Base-by-base conservation (phyloP, 2,888 invertebrate species). In the Himalopsyche kuldschensis region DNA sequence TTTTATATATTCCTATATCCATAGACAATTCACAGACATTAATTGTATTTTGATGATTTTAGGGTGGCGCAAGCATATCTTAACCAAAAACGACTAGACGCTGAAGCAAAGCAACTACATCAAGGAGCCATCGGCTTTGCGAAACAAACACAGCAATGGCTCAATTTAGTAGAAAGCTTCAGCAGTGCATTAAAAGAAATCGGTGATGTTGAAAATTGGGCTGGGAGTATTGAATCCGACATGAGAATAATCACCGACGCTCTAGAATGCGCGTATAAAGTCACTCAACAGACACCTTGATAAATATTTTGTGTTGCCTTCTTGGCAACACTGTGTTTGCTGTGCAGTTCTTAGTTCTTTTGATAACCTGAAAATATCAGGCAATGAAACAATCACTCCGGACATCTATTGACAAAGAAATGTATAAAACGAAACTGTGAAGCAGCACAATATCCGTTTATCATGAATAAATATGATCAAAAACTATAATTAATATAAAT, bases 201-300 rank as follows among this genome's bases (percentile, higher is more conserved):
- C 81, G 99, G 99, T 0, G 99, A 99, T 92, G 98, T 99, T 0
- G 98, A 99, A 89, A 99, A 98, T 89, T 99, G 99, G 99, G 97
- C 99, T 0, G 94, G 96, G 87, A 98, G 97, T 87, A 99, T 99
- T 87, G 99, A 99, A 90, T 95, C 95, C 85, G 99, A 99, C 89
- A 97, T 99, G 95, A 94, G 96, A 88, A 95, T 97, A 2, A 96
- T 99, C 86, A 96, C 97, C 8, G 96, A 95, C 87, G 97, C 98
- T 27, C 92, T 99, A 86, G 98, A 99, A 91, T 95, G 96, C 89
- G 98, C 98, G 11, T 98, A 99, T 89, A 97, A 97, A 92, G 95
- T 92, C 32, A 92, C 94, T 0, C 89, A 92, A 82, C 92, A 93
- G 79, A 87, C 86, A 84, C 85, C 84, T 79, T 86, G 83, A 84